Evolutionary conservation across 2,797 vertebrate genomes (phyloP), one percentile per base, ranked within the genome.

Genomic region (Buceros bicornis): DNA sequence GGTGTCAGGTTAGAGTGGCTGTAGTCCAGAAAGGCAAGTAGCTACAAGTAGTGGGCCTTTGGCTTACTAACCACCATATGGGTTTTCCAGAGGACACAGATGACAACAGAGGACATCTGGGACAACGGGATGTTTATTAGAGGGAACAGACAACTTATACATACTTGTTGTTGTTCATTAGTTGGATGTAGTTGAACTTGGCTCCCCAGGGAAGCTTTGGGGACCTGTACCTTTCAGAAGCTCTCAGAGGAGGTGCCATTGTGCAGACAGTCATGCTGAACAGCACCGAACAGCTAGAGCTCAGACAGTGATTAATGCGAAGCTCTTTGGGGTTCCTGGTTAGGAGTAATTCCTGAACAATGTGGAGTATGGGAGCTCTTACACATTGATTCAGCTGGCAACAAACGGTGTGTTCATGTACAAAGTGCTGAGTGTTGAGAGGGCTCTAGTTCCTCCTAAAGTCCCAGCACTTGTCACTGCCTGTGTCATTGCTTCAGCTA

Each of bases 361-460:
- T 0, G 0, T 4, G 33, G 61, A 80, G 37, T 45, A 28, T 5
- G 19, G 53, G 24, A 83, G 22, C 18, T 37, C 62, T 86, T 33
- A 24, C 1, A 3, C 0, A 0, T 20, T n/a, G 9, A 48, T 61
- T 85, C 61, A 78, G 4, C n/a, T 31, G 69, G n/a, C 56, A 72
- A 28, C 31, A 82, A 82, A 57, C 8, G 16, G 26, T 0, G 0
- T 50, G 45, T 9, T 79, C 28, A 10, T 21, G n/a, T 61, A n/a
- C 13, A 10, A 65, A 1, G 2, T 18, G 7, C 65, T 47, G 57
- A 70, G 35, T 26, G 11, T 8, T 31, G 33, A 60, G 58, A 79
- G n/a, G 40, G 16, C n/a, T 82, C 19, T 33, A 9, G 54, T 60
- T 82, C 54, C 81, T 87, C 66, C 56, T 62, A 0, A 82, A 56